Percentiles rank a stretch among this genome's conserved stretches.
Conservation (phyloP, 2,113 vertebrate species). For the Salvator merianae region DNA sequence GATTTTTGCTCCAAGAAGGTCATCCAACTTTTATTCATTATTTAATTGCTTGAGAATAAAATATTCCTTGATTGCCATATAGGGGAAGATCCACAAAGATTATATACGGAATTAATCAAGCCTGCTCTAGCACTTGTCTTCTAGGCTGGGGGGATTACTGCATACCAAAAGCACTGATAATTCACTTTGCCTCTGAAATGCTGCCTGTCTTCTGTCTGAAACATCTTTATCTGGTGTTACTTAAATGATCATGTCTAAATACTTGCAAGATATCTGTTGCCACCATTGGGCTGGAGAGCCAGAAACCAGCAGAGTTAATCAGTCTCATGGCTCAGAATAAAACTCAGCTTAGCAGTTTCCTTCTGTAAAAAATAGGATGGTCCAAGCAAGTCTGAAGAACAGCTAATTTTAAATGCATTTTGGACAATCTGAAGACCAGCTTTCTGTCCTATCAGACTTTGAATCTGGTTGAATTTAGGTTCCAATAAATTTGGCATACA, state of each 20-base stretch:
- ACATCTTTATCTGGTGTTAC: background rate
- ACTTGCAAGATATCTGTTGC: background rate
- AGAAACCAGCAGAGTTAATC: background rate
- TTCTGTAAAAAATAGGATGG: too few relatives aligned
- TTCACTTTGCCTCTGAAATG: background rate
- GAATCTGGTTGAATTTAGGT: too few relatives aligned
- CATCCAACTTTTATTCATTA: slow-evolving; percentile 51
- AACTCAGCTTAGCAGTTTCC: background rate
- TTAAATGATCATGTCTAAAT: background rate
- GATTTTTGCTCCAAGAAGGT: slow-evolving; percentile 41
- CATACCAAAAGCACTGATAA: background rate
- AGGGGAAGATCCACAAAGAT: slow-evolving; percentile 34
- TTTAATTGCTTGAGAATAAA: slow-evolving; percentile 42
- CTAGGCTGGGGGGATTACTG: background rate
- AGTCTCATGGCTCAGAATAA: background rate
- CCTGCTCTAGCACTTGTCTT: background rate
- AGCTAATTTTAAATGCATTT: background rate
- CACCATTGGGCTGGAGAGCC: background rate
- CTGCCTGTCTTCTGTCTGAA: background rate
- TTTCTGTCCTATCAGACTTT: too few relatives aligned
- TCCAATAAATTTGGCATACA: too few relatives aligned
- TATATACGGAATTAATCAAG: slow-evolving; percentile 17
- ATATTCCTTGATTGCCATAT: slow-evolving; percentile 33
- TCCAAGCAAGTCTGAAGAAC: background rate
- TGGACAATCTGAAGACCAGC: too few relatives aligned